Evolutionary conservation across 2,888 invertebrate genomes (phyloP).

Genomic region (Leptarthrus brevirostris): DNA sequence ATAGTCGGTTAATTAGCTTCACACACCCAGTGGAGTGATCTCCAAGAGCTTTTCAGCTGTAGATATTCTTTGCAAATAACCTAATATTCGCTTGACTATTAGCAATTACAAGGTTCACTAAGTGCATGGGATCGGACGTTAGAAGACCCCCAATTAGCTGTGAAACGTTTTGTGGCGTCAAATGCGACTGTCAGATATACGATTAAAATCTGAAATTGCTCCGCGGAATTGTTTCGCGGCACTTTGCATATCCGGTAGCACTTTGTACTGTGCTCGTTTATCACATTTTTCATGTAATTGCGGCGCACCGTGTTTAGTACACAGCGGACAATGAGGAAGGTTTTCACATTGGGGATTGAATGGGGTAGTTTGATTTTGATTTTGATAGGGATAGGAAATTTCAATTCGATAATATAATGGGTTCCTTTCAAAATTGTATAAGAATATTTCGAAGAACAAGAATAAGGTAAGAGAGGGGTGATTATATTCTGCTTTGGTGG

Average conservation of each 20-base stretch:
- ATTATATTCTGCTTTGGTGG: no score
- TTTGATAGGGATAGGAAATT: no score
- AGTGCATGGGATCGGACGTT: constrained; percentile 22
- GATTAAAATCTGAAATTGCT: constrained; percentile 34
- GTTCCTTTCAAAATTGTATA: no score
- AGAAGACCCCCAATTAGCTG: constrained; percentile 31
- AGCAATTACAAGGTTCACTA: constrained; percentile 22
- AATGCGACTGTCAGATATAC: background rate
- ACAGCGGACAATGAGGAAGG: constrained; percentile 7
- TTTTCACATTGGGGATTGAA: constrained; percentile 3
- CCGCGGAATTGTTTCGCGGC: constrained; percentile 30
- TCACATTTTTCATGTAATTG: constrained; percentile 34
- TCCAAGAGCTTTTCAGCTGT: background rate
- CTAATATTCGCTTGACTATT: background rate
- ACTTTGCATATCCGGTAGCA: constrained; percentile 44
- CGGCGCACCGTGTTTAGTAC: background rate
- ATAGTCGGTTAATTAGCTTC: constrained; percentile 11
- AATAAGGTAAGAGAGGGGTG: no score
- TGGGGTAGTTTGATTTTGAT: constrained; percentile 9
- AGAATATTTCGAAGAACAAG: no score
- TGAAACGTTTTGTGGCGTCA: constrained; percentile 29
- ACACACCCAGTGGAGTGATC: constrained; percentile 19
- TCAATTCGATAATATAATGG: no score
- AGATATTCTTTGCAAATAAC: background rate
- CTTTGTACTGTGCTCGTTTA: constrained; percentile 8